Conservation (phyloP, 2,888 invertebrate genomes). For the Sphaerolaimus hirsutus region DNA sequence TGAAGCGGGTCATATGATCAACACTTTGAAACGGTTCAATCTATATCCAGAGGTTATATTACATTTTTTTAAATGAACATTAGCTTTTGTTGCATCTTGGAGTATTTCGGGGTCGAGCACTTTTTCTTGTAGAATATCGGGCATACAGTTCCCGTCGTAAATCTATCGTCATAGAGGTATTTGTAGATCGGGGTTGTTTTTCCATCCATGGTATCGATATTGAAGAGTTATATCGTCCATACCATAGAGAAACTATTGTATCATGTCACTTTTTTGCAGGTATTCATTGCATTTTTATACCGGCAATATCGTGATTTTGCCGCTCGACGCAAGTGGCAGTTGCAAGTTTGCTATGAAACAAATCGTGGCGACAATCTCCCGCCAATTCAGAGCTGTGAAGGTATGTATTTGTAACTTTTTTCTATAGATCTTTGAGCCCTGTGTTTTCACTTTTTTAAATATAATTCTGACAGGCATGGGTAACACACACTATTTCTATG, state of each 20-base stretch:
- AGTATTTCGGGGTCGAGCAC: too few relatives aligned
- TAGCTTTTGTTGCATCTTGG: too few relatives aligned
- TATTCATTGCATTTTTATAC: slow-evolving; percentile 33
- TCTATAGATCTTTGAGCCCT: not conserved
- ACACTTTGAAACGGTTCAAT: slow-evolving; percentile 55
- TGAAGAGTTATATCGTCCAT: too few relatives aligned
- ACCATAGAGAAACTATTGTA: too few relatives aligned
- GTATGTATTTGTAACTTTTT: slow-evolving; percentile 21
- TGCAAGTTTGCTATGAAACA: slow-evolving; percentile 35
- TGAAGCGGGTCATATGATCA: slow-evolving; percentile 54
- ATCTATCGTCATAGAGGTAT: too few relatives aligned
- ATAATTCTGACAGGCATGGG: slow-evolving; percentile 34
- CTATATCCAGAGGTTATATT: slow-evolving; percentile 54
- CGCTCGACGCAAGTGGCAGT: slow-evolving; percentile 25
- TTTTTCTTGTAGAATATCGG: too few relatives aligned
- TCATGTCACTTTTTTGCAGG: too few relatives aligned
- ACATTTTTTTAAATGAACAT: too few relatives aligned
- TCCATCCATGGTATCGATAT: too few relatives aligned
- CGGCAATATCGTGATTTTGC: slow-evolving; percentile 31
- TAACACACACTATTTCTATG: slow-evolving; percentile 55
- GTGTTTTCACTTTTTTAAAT: not conserved
- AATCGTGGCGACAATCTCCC: slow-evolving; percentile 40
- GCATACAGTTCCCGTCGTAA: too few relatives aligned
- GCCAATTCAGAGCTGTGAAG: slow-evolving; percentile 48
- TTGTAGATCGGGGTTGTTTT: too few relatives aligned